Base-by-base conservation (phyloP, 1,140 invertebrate species). In the Solen grandis region DNA sequence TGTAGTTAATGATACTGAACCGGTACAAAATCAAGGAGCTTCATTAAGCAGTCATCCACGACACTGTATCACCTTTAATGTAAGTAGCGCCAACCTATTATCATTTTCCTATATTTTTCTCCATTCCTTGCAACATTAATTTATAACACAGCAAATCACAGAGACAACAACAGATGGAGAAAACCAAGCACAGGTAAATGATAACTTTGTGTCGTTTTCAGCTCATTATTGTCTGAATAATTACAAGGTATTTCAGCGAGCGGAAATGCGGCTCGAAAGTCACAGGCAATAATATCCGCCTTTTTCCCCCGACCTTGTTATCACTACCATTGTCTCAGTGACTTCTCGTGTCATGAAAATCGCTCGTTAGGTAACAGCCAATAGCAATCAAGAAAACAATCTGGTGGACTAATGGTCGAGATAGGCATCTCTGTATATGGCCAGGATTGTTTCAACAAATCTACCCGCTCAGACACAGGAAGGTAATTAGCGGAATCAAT, bases 251-350 rank as follows among this genome's bases (percentile, higher is more conserved):
- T 63, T 31, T 76, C 66, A 76, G 65, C 36, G 38, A 46, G 41
- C 54, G 74, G 74, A 76, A 76, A 65, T 63, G 46, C 74, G 74
- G 60, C 22, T 76, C 36, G 46, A 13, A 63, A 41, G 59, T 66
- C 62, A 76, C 74, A 76, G 62, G 74, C 57, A 63, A 76, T 50
- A 65, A 63, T 66, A 35, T 76, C 54, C 60, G 41, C 36, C 46
- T 31, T 63, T 27, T 66, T 60, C n/a, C n/a, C 74, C 27, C 25
- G 60, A 65, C 66, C 54, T 38, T 27, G 57, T 33, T 13, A 65
- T 63, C 55, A 27, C 16, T 31, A 38, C 38, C 27, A 76, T 76
- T 76, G 74, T 76, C 59, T 76, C 29, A 19, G 57, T 22, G 41
- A 27, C 62, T 29, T 60, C n/a, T 50, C 50, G 5, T 66, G 62